These are phyloP conservation scores for Romanogobio albipinnatus DNA, from an alignment of 2,113 vertebrate species.

Conservation along the genomic window DNA sequence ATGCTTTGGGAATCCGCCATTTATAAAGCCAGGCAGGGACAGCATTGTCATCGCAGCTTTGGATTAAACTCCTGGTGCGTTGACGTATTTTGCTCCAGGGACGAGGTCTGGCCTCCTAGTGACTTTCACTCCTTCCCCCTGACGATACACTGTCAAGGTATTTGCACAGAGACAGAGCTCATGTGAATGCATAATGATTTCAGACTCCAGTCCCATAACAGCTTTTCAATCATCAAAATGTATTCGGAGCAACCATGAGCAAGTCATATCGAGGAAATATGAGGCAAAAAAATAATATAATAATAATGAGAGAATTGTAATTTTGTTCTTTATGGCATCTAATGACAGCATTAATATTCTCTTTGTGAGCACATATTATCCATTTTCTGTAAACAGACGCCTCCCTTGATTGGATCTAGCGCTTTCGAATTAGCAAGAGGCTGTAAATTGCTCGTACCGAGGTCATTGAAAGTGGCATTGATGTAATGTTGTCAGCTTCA, in stretches of 20 bases:
- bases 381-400: constrained; percentile 52
- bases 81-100: constrained; percentile 48
- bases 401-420: constrained; percentile 45
- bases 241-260: not conserved
- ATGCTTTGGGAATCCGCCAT: constrained; percentile 33
- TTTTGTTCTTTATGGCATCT: constrained; percentile 49
- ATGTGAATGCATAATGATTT: constrained; percentile 39
- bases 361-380: constrained; percentile 20
- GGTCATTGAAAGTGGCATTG: constrained; percentile 47
- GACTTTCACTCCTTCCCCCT: not conserved
- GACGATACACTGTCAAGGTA: constrained; percentile 38
- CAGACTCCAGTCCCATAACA: not conserved
- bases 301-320: constrained; percentile 29
- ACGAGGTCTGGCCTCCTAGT: constrained; percentile 27
- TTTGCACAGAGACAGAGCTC: constrained; percentile 35
- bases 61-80: constrained; percentile 40
- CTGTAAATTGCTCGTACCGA: constrained; percentile 44
- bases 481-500: constrained; percentile 47
- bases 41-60: constrained; percentile 31
- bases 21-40: constrained; percentile 49
- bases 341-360: constrained; percentile 49
- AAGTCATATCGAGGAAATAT: constrained; percentile 23
- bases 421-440: constrained; percentile 47
- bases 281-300: constrained; percentile 49
- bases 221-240: constrained; percentile 38